phyloP scores from a whole-genome alignment of 2,888 invertebrate species.

The Abscondita cerata region DNA sequence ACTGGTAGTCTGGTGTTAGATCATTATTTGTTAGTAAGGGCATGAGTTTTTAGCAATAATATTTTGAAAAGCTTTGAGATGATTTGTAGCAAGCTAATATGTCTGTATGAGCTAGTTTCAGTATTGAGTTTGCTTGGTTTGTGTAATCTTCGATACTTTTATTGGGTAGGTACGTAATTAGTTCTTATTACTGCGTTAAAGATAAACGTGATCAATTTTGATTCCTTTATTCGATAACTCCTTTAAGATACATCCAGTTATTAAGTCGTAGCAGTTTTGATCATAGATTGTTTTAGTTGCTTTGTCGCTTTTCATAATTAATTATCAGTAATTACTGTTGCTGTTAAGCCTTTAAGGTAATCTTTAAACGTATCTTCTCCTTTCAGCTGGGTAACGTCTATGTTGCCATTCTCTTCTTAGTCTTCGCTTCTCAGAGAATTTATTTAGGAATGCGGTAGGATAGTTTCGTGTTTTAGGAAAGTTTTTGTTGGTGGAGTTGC shows the following conservation, averaged over 20 bases:
- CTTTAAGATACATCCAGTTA: neutral
- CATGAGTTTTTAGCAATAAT: constrained; percentile 7
- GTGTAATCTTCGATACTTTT: constrained; percentile 7
- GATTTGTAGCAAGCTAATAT: constrained; percentile 4
- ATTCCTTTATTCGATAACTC: neutral
- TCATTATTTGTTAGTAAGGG: constrained; percentile 7
- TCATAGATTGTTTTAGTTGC: no score
- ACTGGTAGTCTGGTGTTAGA: constrained; percentile 5
- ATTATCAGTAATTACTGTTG: neutral
- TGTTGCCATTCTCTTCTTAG: neutral
- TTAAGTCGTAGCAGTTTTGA: no score
- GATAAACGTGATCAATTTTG: neutral
- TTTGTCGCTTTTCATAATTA: no score
- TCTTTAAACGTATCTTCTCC: constrained; percentile 3
- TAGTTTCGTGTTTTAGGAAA: neutral
- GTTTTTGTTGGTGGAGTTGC: constrained; percentile 9
- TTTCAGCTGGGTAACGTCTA: constrained; percentile 1
- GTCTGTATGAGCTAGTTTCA: no score
- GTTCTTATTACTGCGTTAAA: neutral
- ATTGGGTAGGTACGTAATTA: neutral
- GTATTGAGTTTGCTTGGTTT: constrained; percentile 3
- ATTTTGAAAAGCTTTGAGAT: constrained; percentile 13
- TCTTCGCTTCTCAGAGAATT: neutral
- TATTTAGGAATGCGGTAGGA: neutral
- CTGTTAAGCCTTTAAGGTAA: neutral